Percentiles rank a stretch among this genome's conserved stretches.
Evolutionary conservation across 2,113 vertebrate genomes (phyloP).

Genomic region (Aphelocoma coerulescens): DNA sequence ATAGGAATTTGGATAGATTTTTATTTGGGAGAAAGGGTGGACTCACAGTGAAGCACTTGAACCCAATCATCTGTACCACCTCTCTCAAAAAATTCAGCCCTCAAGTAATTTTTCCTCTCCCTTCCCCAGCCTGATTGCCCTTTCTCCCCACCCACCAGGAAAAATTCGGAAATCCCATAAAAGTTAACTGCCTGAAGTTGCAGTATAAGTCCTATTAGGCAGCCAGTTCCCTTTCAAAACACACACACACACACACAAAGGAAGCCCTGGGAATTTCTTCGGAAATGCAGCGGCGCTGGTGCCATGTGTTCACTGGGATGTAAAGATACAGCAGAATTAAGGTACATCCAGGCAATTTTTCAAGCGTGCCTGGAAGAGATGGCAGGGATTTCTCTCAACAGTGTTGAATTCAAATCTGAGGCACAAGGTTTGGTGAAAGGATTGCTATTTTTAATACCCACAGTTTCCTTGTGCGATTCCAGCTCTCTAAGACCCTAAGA

Average conservation of each 20-base stretch:
- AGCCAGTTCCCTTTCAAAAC: background rate
- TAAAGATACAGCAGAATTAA: background rate
- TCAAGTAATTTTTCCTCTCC: background rate
- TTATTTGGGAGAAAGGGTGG: background rate
- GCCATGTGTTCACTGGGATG: background rate
- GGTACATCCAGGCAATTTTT: background rate
- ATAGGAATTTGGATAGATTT: background rate
- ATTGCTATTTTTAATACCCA: slow-evolving; percentile 42
- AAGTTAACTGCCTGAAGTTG: background rate
- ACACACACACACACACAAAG: background rate
- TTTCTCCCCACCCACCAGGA: background rate
- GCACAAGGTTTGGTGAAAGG: slow-evolving; percentile 21
- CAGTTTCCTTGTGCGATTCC: slow-evolving; percentile 55
- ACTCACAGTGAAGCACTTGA: background rate
- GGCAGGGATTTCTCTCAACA: slow-evolving; percentile 12
- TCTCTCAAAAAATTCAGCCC: background rate
- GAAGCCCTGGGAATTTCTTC: slow-evolving; percentile 11
- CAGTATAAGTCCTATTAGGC: background rate
- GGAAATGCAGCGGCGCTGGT: background rate
- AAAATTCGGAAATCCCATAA: background rate
- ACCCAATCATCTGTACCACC: background rate
- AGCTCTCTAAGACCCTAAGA: slow-evolving; percentile 64
- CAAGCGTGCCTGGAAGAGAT: background rate
- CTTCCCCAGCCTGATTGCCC: background rate
- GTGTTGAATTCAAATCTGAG: slow-evolving; percentile 24